Base-by-base conservation (phyloP, 2,797 vertebrate species). In the Ctenopoma multispine region DNA sequence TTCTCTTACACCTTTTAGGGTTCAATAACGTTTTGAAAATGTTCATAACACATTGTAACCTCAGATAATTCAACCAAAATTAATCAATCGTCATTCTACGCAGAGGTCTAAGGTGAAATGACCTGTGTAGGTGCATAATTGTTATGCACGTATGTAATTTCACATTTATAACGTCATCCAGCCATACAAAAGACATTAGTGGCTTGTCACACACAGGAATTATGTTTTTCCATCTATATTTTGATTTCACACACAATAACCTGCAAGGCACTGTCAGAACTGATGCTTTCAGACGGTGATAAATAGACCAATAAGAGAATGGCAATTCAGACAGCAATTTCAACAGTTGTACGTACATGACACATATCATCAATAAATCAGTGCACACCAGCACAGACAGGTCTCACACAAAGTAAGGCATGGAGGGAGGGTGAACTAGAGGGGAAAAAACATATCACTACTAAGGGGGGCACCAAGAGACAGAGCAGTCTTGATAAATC, bases 311-410 rank as follows among this genome's bases (percentile, higher is more conserved):
- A 76, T 75, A 76, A 75, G 57, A 63, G 49, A 63, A 80, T n/a
- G 38, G 58, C 43, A 64, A 55, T 47, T 51, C 41, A 61, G 23
- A 51, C 46, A 43, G 47, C 43, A 41, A 54, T 61, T 69, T 51
- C 48, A 51, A 72, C 18, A 51, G 60, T 24, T 63, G 64, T 13
- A 63, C 61, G 76, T 57, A 71, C 78, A 78, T 63, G 67, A 71
- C 63, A 60, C 9, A 48, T 55, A 71, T 79, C 34, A 72, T 69
- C 68, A 73, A 31, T 78, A 79, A 81, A 79, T 83, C 84, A 64
- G 77, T 77, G 69, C 27, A 47, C 74, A 29, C 29, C 10, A 18
- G 12, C 51, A 51, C 11, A 63, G 54, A 57, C 43, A 41, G 14
- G 62, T 47, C 61, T 55, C 49, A 56, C 27, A 58, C 47, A 78